Conservation (phyloP, 2,797 vertebrate genomes). For the Podarcis siculus region DNA sequence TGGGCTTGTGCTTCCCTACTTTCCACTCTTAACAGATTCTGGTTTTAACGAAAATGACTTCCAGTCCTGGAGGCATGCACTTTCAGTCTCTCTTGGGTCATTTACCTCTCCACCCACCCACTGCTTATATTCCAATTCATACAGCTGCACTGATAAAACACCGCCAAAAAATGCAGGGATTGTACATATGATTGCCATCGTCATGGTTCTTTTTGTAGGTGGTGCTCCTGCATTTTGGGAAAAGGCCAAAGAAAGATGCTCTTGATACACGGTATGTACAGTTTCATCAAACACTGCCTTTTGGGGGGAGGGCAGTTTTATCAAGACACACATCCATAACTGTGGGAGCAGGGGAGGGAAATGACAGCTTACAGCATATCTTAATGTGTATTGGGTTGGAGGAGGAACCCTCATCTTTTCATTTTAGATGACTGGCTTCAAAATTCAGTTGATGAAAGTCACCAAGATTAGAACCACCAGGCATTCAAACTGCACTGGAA, state of each 20-base stretch:
- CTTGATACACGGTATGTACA: not conserved
- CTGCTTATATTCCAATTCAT: not conserved
- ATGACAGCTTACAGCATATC: not conserved
- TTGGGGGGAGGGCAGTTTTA: not conserved
- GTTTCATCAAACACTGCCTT: not conserved
- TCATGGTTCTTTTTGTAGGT: not conserved
- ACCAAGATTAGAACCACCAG: not conserved
- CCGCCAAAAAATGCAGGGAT: not conserved
- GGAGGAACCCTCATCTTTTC: not conserved
- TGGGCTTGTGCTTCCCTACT: not conserved
- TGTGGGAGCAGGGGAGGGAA: not conserved
- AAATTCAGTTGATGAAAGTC: not conserved
- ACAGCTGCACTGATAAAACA: not conserved
- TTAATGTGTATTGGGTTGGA: not conserved
- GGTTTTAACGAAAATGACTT: not conserved
- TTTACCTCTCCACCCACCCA: not conserved
- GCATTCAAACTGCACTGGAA: not conserved
- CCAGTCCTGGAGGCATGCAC: not conserved
- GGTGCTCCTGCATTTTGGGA: not conserved
- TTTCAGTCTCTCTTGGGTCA: not conserved
- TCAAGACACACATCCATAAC: not conserved
- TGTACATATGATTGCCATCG: not conserved
- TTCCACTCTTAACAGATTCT: not conserved
- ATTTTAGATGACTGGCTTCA: not conserved
- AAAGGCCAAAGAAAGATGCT: not conserved